Percentiles rank a stretch among this genome's conserved stretches.
phyloP scores from a whole-genome alignment of 2,888 invertebrate species.

The Cantharis flavilabris region DNA sequence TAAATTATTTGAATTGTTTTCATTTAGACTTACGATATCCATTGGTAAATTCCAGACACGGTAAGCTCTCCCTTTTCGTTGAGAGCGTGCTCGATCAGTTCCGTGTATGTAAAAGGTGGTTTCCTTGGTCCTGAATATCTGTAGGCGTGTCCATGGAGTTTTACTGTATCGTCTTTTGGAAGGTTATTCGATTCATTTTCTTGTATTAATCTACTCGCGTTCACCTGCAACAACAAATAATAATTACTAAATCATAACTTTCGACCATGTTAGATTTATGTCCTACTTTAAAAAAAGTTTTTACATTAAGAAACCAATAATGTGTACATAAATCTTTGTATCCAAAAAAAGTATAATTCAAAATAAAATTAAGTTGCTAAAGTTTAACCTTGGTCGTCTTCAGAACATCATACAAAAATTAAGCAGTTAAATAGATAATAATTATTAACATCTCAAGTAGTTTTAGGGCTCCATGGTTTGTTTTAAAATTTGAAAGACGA shows the following conservation, averaged over 20 bases:
- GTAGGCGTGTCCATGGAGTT: slow-evolving; percentile 27
- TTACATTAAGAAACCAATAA: background rate
- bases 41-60: slow-evolving; percentile 88
- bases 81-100: slow-evolving; percentile 85
- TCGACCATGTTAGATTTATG: background rate
- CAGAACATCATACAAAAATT: no score
- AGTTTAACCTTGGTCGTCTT: no score
- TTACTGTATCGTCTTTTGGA: slow-evolving; percentile 24
- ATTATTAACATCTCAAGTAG: no score
- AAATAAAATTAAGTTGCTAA: no score
- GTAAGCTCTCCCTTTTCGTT: slow-evolving; percentile 85
- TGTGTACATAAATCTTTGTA: background rate
- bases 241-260: background rate
- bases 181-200: slow-evolving; percentile 16
- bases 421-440: no score
- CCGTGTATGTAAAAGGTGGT: slow-evolving; percentile 89
- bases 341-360: no score
- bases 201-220: slow-evolving; percentile 24
- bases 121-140: slow-evolving; percentile 67
- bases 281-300: background rate
- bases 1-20: background rate
- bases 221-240: slow-evolving; percentile 19
- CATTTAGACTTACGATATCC: slow-evolving; percentile 85
- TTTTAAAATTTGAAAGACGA: no score
- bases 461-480: no score